phyloP scores from a whole-genome alignment of 92 coral and sea anemone genomes.

The Epizoanthus fatuus region DNA sequence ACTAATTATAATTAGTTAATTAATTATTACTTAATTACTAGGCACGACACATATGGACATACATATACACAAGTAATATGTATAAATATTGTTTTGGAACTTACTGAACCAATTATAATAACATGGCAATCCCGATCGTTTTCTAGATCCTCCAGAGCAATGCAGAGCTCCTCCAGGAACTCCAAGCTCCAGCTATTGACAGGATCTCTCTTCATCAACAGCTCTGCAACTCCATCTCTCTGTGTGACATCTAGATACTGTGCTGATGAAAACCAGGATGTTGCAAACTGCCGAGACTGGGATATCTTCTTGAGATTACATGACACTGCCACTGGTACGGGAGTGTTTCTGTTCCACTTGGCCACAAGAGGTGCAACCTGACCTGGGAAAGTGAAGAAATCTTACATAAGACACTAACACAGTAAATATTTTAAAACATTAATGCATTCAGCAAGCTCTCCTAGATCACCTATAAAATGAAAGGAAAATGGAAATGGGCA shows the following conservation, averaged over 20 bases:
- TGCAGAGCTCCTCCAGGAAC: conserved; percentile 71
- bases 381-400: background rate
- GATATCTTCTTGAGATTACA: background rate
- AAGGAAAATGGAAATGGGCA: too few species aligned
- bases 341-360: background rate
- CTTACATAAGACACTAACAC: background rate
- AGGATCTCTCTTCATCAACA: conserved; percentile 76
- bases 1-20: too few species aligned
- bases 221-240: conserved; percentile 65
- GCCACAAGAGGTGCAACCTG: background rate
- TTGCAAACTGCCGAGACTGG: conserved; percentile 16
- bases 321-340: background rate
- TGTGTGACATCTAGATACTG: conserved; percentile 34
- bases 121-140: conserved; percentile 71
- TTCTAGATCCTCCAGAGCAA: conserved; percentile 73
- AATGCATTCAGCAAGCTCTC: too few species aligned
- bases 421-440: too few species aligned
- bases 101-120: conserved; percentile 74
- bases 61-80: background rate
- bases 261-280: conserved; percentile 16
- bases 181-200: conserved; percentile 74
- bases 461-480: too few species aligned
- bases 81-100: conserved; percentile 2
- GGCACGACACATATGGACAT: background rate
- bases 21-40: too few species aligned